phyloP scores from a whole-genome alignment of 2,113 vertebrate species.

The Vulpes vulpes region DNA sequence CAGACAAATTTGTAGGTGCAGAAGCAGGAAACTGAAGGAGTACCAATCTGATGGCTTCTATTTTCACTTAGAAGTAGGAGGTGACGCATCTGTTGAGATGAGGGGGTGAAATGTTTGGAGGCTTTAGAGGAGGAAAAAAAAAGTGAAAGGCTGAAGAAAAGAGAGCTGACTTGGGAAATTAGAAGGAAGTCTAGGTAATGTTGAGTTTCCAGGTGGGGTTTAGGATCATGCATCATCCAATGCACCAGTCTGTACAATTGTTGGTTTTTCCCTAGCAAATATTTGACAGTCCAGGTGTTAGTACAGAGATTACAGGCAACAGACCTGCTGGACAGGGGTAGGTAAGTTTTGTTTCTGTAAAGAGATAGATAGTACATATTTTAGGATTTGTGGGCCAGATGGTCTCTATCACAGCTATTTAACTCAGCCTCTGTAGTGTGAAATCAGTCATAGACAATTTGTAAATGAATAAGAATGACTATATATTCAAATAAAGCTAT shows the following conservation, averaged over 20 bases:
- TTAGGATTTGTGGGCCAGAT: neutral
- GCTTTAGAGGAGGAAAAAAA: neutral
- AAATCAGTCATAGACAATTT: neutral
- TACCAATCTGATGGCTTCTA: neutral
- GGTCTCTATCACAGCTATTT: neutral
- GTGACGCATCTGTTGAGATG: conserved; percentile 2
- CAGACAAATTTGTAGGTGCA: neutral
- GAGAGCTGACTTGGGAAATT: neutral
- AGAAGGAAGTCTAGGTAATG: neutral
- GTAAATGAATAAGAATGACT: neutral
- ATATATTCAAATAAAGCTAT: neutral
- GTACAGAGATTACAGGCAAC: neutral
- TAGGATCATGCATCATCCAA: neutral
- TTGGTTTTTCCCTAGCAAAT: conserved; percentile 46
- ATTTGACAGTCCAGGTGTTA: neutral
- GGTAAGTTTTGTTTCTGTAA: neutral
- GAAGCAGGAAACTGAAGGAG: neutral
- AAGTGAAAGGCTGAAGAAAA: neutral
- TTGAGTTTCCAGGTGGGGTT: conserved; percentile 31
- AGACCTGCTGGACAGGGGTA: neutral
- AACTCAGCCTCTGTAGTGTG: neutral
- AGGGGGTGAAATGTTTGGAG: neutral
- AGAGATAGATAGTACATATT: neutral
- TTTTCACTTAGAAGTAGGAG: conserved; percentile 5
- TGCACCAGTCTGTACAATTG: neutral